Evolutionary conservation across 2,797 vertebrate genomes (phyloP).

Genomic region (Gouania willdenowi): DNA sequence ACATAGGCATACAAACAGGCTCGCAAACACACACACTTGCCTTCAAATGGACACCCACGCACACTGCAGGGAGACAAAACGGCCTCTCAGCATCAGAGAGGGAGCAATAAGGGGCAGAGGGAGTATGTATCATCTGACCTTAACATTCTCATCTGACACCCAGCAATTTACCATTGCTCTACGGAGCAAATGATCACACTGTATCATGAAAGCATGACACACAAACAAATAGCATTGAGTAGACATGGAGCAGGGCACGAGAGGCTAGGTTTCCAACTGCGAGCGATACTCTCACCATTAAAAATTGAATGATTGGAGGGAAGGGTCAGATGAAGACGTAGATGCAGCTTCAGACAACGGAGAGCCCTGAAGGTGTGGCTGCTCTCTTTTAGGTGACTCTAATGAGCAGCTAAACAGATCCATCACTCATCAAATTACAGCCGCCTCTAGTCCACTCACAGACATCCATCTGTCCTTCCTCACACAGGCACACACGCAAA

Average conservation of each 20-base stretch:
- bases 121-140: conserved; percentile 68
- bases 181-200: conserved; percentile 63
- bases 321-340: conserved; percentile 17
- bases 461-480: background rate
- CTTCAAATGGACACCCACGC: conserved; percentile 19
- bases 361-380: conserved; percentile 41
- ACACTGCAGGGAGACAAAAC: conserved; percentile 55
- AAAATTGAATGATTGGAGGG: conserved; percentile 12
- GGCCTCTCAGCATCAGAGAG: conserved; percentile 50
- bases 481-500: too few relatives aligned
- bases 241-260: conserved; percentile 10
- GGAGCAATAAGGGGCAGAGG: conserved; percentile 52
- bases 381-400: conserved; percentile 45
- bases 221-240: conserved; percentile 1
- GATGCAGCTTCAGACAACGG: conserved; percentile 23
- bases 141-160: conserved; percentile 66
- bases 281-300: conserved; percentile 10
- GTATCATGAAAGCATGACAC: conserved; percentile 11
- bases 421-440: conserved; percentile 60
- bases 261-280: conserved; percentile 19
- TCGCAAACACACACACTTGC: conserved; percentile 22
- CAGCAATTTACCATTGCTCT: conserved; percentile 58
- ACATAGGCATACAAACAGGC: conserved; percentile 57
- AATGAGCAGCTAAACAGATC: conserved; percentile 50
- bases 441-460: conserved; percentile 1